Percentiles rank a stretch among this genome's conserved stretches.
phyloP scores from a whole-genome alignment of 1,140 invertebrate genomes.

The Euura saliciscinereae region DNA sequence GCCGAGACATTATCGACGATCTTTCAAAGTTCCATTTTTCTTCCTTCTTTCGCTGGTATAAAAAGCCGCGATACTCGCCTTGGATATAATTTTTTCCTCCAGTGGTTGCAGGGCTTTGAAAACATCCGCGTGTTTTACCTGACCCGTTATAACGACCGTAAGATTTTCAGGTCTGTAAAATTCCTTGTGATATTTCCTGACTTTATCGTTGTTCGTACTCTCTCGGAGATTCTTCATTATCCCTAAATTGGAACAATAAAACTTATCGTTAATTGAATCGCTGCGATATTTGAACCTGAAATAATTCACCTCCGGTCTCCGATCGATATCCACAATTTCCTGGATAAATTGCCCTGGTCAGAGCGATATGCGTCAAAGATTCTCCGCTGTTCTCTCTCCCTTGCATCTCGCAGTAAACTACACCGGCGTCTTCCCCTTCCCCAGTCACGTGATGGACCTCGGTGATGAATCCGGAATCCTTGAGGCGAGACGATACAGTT shows the following conservation, averaged over 20 bases:
- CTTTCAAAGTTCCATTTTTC: too few relatives aligned
- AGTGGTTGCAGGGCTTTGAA: constrained; percentile 75
- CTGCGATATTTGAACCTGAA: too few relatives aligned
- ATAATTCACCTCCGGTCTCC: constrained; percentile 78
- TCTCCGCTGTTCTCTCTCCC: constrained; percentile 82
- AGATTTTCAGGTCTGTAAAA: constrained; percentile 93
- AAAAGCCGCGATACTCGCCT: constrained; percentile 57
- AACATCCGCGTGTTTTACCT: constrained; percentile 77
- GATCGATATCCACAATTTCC: constrained; percentile 82
- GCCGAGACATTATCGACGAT: too few relatives aligned
- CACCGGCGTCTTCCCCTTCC: constrained; percentile 87
- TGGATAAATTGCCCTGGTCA: constrained; percentile 77
- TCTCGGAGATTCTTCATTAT: constrained; percentile 80
- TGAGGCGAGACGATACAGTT: constrained; percentile 20
- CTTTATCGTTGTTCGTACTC: constrained; percentile 82
- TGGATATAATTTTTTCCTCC: constrained; percentile 80
- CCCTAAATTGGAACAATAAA: constrained; percentile 25
- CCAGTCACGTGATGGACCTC: constrained; percentile 92
- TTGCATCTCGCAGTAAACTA: constrained; percentile 95
- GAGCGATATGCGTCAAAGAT: constrained; percentile 65
- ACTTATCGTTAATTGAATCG: too few relatives aligned
- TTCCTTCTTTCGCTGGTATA: too few relatives aligned
- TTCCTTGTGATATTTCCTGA: constrained; percentile 80
- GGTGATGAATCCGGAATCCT: constrained; percentile 82
- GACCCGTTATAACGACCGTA: constrained; percentile 82